phyloP scores from a whole-genome alignment of 2,797 vertebrate genomes.

The Spinibarbus caldwelli region DNA sequence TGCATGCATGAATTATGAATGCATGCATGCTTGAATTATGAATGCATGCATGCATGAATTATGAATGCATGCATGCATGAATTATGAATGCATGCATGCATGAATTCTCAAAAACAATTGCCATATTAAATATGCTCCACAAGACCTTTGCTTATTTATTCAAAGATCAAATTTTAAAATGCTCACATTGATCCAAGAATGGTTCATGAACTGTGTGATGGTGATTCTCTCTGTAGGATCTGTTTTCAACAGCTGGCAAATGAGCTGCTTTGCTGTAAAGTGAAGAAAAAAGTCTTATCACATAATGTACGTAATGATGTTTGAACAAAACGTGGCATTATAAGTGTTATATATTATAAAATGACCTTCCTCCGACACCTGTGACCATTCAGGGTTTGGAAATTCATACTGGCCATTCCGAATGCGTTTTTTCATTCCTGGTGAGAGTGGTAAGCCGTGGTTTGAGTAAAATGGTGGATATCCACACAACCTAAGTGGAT shows the following conservation, averaged over 20 bases:
- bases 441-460: conserved; percentile 87
- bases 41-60: no score
- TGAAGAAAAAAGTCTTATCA: neutral
- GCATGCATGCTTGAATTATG: no score
- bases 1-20: no score
- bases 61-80: no score
- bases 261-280: conserved; percentile 83
- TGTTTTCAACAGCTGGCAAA: conserved; percentile 85
- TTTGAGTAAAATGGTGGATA: conserved; percentile 91
- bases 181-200: conserved; percentile 87
- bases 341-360: neutral
- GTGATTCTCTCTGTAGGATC: conserved; percentile 89
- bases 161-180: neutral
- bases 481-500: conserved; percentile 79
- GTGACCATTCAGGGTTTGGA: conserved; percentile 87
- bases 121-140: neutral
- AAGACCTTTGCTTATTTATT: neutral
- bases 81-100: neutral
- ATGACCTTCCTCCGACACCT: conserved; percentile 88
- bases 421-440: conserved; percentile 89
- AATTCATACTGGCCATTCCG: conserved; percentile 90
- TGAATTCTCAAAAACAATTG: neutral
- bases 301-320: neutral
- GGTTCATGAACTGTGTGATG: conserved; percentile 88
- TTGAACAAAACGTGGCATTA: neutral